Evolutionary conservation across 1,140 invertebrate genomes (phyloP).

Genomic region (Magallana ariakensis): DNA sequence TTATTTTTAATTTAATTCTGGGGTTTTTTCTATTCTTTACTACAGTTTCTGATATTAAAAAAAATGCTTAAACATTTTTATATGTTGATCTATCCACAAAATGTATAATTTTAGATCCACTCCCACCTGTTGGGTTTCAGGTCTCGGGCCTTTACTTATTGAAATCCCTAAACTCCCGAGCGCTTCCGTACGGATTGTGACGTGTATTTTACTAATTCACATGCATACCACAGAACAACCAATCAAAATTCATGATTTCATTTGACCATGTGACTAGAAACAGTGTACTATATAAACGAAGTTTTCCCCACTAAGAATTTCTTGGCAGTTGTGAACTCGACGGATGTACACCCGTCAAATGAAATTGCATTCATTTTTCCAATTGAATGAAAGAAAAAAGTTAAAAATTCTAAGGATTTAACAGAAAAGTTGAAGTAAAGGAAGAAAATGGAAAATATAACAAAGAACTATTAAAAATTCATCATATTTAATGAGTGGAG

Average conservation of each 20-base stretch:
- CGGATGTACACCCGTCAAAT: not conserved
- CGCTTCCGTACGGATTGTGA: not conserved
- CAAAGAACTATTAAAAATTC: not conserved
- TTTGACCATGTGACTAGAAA: not conserved
- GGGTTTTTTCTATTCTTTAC: no score
- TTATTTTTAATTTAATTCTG: no score
- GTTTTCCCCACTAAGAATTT: not conserved
- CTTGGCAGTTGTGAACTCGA: not conserved
- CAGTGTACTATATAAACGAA: not conserved
- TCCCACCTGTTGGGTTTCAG: no score
- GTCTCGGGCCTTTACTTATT: not conserved
- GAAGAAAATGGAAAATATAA: not conserved
- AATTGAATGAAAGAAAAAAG: not conserved
- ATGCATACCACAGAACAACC: not conserved
- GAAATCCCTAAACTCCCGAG: not conserved
- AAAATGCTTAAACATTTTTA: no score
- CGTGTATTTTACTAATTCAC: not conserved
- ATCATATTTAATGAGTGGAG: not conserved
- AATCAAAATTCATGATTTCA: not conserved
- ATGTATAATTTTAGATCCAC: no score
- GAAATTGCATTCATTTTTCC: not conserved
- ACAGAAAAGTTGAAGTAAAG: not conserved
- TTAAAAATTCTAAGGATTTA: not conserved
- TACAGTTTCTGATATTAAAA: no score
- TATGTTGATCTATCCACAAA: no score